Conservation (phyloP, 2,113 vertebrate genomes). For the Eulemur rufifrons region DNA sequence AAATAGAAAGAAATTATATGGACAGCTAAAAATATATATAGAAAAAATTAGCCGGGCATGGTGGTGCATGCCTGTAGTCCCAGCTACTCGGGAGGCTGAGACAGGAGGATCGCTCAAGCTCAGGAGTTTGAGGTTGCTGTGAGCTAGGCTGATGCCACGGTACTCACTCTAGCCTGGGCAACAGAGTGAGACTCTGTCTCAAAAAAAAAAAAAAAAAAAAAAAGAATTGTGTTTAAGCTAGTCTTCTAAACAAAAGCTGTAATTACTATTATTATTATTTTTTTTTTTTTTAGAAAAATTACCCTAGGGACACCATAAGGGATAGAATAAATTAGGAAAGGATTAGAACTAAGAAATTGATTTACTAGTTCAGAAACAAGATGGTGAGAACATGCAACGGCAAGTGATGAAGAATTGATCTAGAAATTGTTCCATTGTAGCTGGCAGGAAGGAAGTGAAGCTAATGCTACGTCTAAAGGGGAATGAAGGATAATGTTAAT, state of each 20-base stretch:
- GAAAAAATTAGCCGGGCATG: too few species aligned
- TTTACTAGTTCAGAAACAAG: not conserved
- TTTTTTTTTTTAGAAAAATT: not conserved
- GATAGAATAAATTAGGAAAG: not conserved
- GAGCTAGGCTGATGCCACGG: too few species aligned
- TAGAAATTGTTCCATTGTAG: not conserved
- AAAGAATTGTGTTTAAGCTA: not conserved
- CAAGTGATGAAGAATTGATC: not conserved
- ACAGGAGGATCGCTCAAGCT: too few species aligned
- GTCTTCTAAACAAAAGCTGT: not conserved
- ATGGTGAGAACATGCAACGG: not conserved
- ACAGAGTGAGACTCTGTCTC: too few species aligned
- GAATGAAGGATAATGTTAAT: not conserved
- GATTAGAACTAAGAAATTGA: not conserved
- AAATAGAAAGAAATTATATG: too few species aligned
- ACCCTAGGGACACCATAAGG: not conserved
- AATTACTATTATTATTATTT: not conserved
- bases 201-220: too few species aligned
- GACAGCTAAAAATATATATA: too few species aligned
- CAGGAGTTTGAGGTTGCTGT: too few species aligned
- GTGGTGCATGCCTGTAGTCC: too few species aligned
- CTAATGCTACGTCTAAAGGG: not conserved
- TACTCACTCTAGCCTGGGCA: too few species aligned
- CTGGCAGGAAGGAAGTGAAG: not conserved
- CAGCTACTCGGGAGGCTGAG: too few species aligned